Conservation (phyloP, 1,140 invertebrate species). For the Amyelois transitella region DNA sequence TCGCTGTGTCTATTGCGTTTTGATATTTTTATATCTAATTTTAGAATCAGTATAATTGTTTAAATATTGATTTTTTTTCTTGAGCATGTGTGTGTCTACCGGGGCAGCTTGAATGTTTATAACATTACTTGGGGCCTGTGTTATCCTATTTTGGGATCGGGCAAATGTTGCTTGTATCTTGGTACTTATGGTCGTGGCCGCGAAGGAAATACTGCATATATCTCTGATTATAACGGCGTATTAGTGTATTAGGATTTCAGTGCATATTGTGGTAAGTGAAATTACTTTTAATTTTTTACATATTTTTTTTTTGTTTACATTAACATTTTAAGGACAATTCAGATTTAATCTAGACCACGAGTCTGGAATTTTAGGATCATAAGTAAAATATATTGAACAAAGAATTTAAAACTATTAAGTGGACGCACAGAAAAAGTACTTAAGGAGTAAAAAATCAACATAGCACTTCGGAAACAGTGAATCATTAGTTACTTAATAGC, state of each 20-base stretch:
- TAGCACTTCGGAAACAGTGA: no score
- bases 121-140: conserved; percentile 47
- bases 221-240: background rate
- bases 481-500: background rate
- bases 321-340: no score
- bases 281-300: background rate
- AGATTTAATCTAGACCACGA: no score
- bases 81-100: conserved; percentile 38
- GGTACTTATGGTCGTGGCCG: conserved; percentile 32
- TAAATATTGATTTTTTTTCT: conserved; percentile 66
- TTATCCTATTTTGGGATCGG: conserved; percentile 51
- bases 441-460: no score
- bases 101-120: conserved; percentile 46
- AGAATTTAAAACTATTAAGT: no score
- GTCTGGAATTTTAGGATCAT: no score
- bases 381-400: no score
- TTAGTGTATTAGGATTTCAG: background rate
- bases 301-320: no score
- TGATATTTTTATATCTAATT: conserved; percentile 19
- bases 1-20: conserved; percentile 24
- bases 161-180: conserved; percentile 43
- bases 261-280: conserved; percentile 17
- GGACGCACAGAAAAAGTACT: no score
- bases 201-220: conserved; percentile 4
- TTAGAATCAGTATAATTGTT: conserved; percentile 42